Evolutionary conservation across 2,888 invertebrate species (phyloP), one percentile per base, ranked within the genome.

Genomic region (Harmothoe impar): DNA sequence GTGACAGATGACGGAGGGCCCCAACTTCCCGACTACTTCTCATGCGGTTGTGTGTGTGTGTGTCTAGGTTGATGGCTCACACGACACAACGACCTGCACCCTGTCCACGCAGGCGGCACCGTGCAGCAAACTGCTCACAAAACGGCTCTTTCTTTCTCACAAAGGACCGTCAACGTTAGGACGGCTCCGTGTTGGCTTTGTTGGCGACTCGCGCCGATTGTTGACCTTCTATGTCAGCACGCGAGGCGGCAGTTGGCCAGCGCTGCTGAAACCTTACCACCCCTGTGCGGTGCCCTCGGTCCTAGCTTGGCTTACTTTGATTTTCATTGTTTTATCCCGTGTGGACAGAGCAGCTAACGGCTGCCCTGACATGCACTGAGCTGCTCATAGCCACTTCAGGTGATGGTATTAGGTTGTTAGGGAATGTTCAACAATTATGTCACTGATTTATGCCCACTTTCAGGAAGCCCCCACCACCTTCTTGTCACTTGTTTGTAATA

Each of bases 61-160:
- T 3, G 12, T 20, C 62, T 7, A 15, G 3, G 62, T 62, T 62
- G 3, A 62, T 62, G 7, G 62, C 62, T n/a, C 62, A 62, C 43
- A 43, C n/a, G n/a, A n/a, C 10, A 43, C 43, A 43, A 43, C 43
- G 3, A 43, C 20, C 62, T 62, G 62, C n/a, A 62, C 62, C 20
- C 12, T 72, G 72, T 72, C 72, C 72, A 72, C 25, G 72, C 72
- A 72, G 25, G n/a, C 29, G 5, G n/a, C 72, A 72, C 72, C 20
- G 25, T n/a, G 62, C 62, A 62, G 62, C 62, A n/a, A 62, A n/a
- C 62, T 62, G 62, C 62, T 62, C 62, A 62, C 62, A 62, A n/a
- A 29, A 29, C 72, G 20, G 68, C 72, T 29, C 72, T 15, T 72
- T 29, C 72, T 29, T 15, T 3, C 20, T 5, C 72, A 72, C 31